Evolutionary conservation across 2,888 invertebrate species (phyloP).

Genomic region (Lasiommata megera): DNA sequence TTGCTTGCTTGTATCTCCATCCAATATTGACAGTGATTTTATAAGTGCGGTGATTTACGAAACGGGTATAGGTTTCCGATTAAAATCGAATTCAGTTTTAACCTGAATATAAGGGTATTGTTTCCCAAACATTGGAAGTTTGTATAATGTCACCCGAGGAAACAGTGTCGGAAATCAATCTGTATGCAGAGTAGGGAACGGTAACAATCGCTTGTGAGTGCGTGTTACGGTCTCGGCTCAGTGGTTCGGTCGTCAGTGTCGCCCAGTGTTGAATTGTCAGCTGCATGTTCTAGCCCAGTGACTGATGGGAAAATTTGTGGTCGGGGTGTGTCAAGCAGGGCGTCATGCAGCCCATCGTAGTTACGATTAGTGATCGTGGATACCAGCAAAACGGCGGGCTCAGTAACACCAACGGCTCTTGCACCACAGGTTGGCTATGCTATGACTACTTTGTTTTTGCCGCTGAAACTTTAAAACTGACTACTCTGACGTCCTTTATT

Average conservation of each 20-base stretch:
- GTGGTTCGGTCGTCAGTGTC: slow-evolving; percentile 60
- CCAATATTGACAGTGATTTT: slow-evolving; percentile 21
- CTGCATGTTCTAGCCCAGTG: slow-evolving; percentile 51
- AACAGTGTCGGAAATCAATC: slow-evolving; percentile 55
- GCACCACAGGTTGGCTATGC: slow-evolving; percentile 70
- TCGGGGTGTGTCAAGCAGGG: slow-evolving; percentile 53
- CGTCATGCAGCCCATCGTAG: slow-evolving; percentile 66
- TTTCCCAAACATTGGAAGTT: slow-evolving; percentile 68
- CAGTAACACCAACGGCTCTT: slow-evolving; percentile 60
- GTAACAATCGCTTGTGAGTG: slow-evolving; percentile 65
- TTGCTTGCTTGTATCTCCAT: slow-evolving; percentile 10
- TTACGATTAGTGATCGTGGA: slow-evolving; percentile 59
- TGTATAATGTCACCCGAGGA: slow-evolving; percentile 52
- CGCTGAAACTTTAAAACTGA: not conserved
- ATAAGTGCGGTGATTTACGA: slow-evolving; percentile 13
- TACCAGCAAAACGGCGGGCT: slow-evolving; percentile 68
- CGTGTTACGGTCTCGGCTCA: slow-evolving; percentile 59
- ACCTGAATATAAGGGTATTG: slow-evolving; percentile 49
- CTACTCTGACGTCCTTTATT: not conserved
- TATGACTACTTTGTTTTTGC: slow-evolving; percentile 35
- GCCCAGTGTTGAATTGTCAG: slow-evolving; percentile 57
- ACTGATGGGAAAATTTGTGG: slow-evolving; percentile 70
- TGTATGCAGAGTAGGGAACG: slow-evolving; percentile 56
- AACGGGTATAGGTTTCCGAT: slow-evolving; percentile 22
- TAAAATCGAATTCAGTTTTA: slow-evolving; percentile 44